phyloP scores from a whole-genome alignment of 2,888 invertebrate species.

The Apantesis nais region DNA sequence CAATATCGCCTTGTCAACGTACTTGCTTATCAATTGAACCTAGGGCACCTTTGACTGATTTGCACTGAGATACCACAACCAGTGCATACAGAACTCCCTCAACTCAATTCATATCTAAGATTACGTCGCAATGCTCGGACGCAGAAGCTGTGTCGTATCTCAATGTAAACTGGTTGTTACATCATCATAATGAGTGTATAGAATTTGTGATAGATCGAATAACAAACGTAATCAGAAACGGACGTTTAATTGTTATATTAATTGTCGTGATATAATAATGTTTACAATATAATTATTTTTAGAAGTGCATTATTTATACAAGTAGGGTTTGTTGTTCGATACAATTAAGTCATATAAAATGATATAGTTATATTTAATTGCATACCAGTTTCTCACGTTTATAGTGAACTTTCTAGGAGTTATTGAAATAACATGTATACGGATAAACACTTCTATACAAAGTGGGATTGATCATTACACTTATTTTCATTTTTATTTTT shows the following conservation, averaged over 20 bases:
- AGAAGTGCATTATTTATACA: conserved; percentile 50
- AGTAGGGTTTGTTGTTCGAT: conserved; percentile 14
- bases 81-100: conserved; percentile 50
- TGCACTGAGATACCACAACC: conserved; percentile 65
- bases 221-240: conserved; percentile 61
- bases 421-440: neutral
- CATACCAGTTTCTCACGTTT: neutral
- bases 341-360: neutral
- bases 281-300: conserved; percentile 54
- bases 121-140: conserved; percentile 14
- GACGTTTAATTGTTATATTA: conserved; percentile 68
- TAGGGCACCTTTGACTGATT: conserved; percentile 74
- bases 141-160: conserved; percentile 30
- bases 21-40: conserved; percentile 64
- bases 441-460: no score
- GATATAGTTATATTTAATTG: neutral
- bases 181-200: conserved; percentile 45
- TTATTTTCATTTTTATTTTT: neutral
- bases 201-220: conserved; percentile 65
- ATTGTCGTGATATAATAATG: conserved; percentile 63
- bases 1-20: conserved; percentile 67
- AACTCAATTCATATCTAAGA: conserved; percentile 24
- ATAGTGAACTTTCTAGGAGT: neutral
- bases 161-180: conserved; percentile 49
- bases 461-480: neutral